These are phyloP conservation scores for Triplophysa siluroides DNA, from an alignment of 2,113 vertebrate species.

Conservation along the genomic window DNA sequence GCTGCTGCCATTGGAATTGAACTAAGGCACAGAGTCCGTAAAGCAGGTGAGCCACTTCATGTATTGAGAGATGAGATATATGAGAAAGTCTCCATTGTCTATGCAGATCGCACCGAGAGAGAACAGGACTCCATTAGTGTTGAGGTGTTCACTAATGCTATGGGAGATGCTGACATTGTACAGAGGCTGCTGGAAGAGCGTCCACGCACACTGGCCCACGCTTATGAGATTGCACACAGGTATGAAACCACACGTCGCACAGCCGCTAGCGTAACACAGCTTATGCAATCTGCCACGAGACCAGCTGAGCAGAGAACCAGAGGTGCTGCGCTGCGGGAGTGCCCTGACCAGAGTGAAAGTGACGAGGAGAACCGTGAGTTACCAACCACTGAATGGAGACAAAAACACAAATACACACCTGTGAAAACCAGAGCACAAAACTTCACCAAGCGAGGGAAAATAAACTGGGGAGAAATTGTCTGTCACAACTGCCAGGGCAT, in stretches of 20 bases:
- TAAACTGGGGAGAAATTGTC: conserved; percentile 29
- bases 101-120: conserved; percentile 28
- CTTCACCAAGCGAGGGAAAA: not conserved
- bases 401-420: not conserved
- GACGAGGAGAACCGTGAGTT: not conserved
- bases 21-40: not conserved
- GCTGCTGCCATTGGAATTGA: conserved; percentile 36
- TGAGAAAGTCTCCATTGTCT: conserved; percentile 46
- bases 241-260: conserved; percentile 38
- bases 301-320: not conserved
- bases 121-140: conserved; percentile 44
- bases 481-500: conserved; percentile 36
- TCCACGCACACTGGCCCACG: conserved; percentile 39
- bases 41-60: not conserved
- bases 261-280: conserved; percentile 22
- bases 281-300: conserved; percentile 10
- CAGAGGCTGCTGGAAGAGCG: conserved; percentile 47
- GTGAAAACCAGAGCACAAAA: not conserved
- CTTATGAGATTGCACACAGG: conserved; percentile 37
- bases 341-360: not conserved
- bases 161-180: conserved; percentile 39
- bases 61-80: conserved; percentile 40
- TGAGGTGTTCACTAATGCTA: conserved; percentile 50
- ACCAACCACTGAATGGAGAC: no score
- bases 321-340: not conserved